phyloP scores from a whole-genome alignment of 2,888 invertebrate species.

The Dugesia japonica region DNA sequence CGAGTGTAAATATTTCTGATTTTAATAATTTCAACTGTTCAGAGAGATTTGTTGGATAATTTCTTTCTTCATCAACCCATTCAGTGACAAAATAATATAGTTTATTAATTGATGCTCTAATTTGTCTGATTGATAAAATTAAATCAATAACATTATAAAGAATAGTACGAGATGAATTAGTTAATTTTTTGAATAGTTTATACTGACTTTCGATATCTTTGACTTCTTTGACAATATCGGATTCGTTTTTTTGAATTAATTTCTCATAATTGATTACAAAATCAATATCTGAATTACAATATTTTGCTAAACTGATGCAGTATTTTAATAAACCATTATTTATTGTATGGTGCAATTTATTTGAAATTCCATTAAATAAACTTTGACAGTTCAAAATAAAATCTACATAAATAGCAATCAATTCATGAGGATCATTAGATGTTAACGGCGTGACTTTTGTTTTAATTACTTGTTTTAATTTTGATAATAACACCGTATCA shows the following conservation, averaged over 20 bases:
- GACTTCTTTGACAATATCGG: background rate
- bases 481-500: background rate
- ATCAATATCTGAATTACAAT: constrained; percentile 3
- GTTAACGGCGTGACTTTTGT: background rate
- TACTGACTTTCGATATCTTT: background rate
- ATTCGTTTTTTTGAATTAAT: background rate
- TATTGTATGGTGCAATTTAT: background rate
- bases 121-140: background rate
- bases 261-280: constrained; percentile 14
- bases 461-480: background rate
- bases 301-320: background rate
- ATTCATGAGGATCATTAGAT: background rate
- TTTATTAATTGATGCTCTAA: constrained; percentile 25
- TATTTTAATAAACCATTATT: background rate
- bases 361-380: background rate
- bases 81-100: constrained; percentile 23
- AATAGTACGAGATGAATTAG: background rate
- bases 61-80: constrained; percentile 26
- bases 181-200: background rate
- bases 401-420: background rate
- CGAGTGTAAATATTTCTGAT: background rate
- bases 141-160: background rate
- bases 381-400: background rate
- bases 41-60: background rate
- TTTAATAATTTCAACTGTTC: background rate